phyloP scores from a whole-genome alignment of 1,140 invertebrate genomes.

The Oryzaephilus surinamensis region DNA sequence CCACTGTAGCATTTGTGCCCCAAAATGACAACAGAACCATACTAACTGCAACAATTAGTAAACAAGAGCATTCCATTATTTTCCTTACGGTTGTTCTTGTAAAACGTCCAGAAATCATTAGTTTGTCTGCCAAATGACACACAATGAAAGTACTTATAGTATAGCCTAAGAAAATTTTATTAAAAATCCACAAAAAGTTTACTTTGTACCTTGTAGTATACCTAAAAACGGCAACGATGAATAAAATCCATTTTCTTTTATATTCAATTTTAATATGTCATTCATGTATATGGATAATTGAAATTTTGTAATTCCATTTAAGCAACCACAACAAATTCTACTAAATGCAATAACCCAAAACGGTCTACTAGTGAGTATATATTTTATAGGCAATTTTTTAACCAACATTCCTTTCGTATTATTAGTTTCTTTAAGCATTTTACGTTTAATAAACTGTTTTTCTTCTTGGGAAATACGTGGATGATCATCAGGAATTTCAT shows the following conservation, averaged over 20 bases:
- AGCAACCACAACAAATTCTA: not conserved
- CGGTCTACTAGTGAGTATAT: not conserved
- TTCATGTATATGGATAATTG: constrained; percentile 2
- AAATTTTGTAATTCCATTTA: not conserved
- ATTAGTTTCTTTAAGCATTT: not conserved
- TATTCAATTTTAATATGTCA: constrained; percentile 2
- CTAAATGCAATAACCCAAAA: constrained; percentile 1
- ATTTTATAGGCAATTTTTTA: not conserved
- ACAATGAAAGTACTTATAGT: not conserved
- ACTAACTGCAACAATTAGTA: not conserved
- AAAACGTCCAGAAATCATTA: not conserved
- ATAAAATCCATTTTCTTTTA: too few species aligned
- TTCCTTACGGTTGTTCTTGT: not conserved
- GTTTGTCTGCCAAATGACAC: not conserved
- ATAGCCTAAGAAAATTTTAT: not conserved
- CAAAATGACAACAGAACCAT: constrained; percentile 1
- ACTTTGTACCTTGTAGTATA: not conserved
- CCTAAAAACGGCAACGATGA: not conserved
- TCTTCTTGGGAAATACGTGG: constrained; percentile 4
- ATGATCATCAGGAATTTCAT: too few species aligned
- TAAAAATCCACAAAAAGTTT: not conserved
- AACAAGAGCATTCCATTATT: not conserved
- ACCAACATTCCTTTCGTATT: not conserved
- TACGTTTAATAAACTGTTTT: not conserved
- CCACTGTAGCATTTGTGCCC: constrained; percentile 1